Conservation (phyloP, 1,140 invertebrate genomes). For the Drosophila setifemur region DNA sequence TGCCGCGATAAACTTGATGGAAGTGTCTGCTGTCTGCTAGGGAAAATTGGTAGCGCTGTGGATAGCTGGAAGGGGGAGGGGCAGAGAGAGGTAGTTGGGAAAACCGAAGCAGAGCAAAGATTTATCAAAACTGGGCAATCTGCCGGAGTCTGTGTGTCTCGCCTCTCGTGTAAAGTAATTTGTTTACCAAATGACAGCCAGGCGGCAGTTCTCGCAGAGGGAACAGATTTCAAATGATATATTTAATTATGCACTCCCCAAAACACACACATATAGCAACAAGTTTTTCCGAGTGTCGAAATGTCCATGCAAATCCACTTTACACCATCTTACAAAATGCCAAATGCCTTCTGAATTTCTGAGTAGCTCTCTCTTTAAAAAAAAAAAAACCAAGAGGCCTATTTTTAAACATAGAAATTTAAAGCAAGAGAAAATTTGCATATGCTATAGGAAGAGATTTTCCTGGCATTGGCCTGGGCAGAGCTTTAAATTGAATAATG, state of each 20-base stretch:
- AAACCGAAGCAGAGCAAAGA: constrained; percentile 18
- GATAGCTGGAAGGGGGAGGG: not conserved
- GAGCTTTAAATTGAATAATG: not conserved
- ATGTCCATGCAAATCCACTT: constrained; percentile 45
- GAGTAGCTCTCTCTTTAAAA: constrained; percentile 10
- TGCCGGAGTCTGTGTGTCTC: constrained; percentile 48
- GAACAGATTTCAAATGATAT: constrained; percentile 49
- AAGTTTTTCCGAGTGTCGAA: constrained; percentile 26
- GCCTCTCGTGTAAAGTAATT: constrained; percentile 50
- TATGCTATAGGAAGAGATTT: not conserved
- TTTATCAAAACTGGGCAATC: constrained; percentile 72
- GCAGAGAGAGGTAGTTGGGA: not conserved
- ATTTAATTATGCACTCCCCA: constrained; percentile 46
- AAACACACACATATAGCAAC: constrained; percentile 28
- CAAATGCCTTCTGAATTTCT: constrained; percentile 40
- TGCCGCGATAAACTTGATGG: constrained; percentile 75
- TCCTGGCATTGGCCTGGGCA: not conserved
- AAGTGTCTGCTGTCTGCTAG: constrained; percentile 61
- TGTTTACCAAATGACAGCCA: constrained; percentile 61
- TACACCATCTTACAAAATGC: constrained; percentile 40
- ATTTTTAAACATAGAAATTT: constrained; percentile 17
- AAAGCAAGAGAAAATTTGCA: too few species aligned
- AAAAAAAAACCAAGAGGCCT: too few species aligned
- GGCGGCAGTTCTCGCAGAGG: not conserved
- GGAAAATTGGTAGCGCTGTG: constrained; percentile 4